Base-by-base conservation (phyloP, 2,113 vertebrate genomes). In the Hippopotamus amphibius region DNA sequence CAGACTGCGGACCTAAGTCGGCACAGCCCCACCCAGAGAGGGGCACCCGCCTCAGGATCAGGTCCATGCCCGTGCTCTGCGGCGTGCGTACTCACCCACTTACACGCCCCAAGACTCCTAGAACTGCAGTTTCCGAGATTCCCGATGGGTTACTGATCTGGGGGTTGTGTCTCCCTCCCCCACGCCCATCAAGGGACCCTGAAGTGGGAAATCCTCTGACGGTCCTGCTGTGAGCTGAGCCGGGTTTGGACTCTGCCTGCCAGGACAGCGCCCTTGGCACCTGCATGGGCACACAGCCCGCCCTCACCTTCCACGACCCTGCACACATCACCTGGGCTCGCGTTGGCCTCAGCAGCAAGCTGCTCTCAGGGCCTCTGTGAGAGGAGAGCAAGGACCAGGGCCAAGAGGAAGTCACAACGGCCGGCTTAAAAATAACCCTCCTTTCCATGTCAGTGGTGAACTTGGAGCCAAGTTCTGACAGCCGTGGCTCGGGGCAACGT, bases 321-420 rank as follows among this genome's bases (percentile, higher is more conserved):
- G n/a, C 13, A 7, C 16, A 5, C 55, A 13, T 33, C 9, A 5
- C 81, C 37, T 4, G 41, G 4, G 48, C 76, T 55, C 13, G 43
- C 71, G 37, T 2, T 66, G 90, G 37, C 26, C 46, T 7, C 4
- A 37, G 63, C 93, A 84, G 88, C 94, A 97, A 93, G 85, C 76
- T 83, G 72, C 68, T 83, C 53, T 66, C 69, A 22, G 57, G 41
- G 72, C 46, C 59, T 74, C 85, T 46, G 86, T 93, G 80, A 72
- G 43, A 68, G 21, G 57, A n/a, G 55, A 87, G 72, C 37, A 10
- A 82, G 80, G 91, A 65, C 6, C 24, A 3, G 50, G 57, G 79
- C 86, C 68, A 77, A 95, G 94, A 95, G 97, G 97, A 98, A 98
- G 92, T 95, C 96, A 88, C 96, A 90, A 82, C 93, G 80, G 83